These are phyloP conservation scores for Hemicordylus capensis DNA, from an alignment of 2,113 vertebrate species.

Conservation along the genomic window DNA sequence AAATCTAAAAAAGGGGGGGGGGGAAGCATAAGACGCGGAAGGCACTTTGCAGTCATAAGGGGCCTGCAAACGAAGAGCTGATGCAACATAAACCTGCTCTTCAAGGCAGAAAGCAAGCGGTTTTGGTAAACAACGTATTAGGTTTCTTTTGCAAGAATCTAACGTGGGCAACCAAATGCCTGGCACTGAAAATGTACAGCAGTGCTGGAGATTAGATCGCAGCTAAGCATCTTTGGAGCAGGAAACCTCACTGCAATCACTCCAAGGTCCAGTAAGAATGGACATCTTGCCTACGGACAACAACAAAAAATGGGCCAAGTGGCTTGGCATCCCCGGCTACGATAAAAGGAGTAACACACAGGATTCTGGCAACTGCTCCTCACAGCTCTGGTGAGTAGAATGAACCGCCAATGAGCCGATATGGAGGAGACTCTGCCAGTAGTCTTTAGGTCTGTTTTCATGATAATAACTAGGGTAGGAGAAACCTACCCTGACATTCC, in stretches of 20 bases:
- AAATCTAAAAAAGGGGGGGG: accelerated
- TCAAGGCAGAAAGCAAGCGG: slow-evolving; percentile 18
- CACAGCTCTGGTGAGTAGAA: no score
- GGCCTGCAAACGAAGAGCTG: neutral
- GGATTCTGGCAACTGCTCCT: neutral
- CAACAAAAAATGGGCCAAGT: neutral
- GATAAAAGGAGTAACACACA: neutral
- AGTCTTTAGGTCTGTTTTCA: no score
- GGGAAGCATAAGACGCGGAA: neutral
- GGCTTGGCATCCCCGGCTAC: neutral
- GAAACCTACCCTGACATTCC: no score
- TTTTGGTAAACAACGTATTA: slow-evolving; percentile 14
- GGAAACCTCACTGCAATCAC: neutral
- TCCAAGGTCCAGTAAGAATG: neutral
- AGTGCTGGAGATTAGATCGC: no score
- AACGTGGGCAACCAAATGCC: neutral
- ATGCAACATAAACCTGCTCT: neutral
- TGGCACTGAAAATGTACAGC: neutral
- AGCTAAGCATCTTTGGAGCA: neutral
- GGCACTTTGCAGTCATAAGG: neutral
- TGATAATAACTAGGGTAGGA: no score
- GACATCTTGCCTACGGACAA: neutral
- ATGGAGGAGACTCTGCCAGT: no score
- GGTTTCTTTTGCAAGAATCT: neutral
- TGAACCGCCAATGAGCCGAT: no score